A percentile compares a stretch with the other conserved stretches of the same genome.
These are phyloP conservation scores for Tachuris rubrigastra DNA, from an alignment of 2,113 vertebrate genomes.

Conservation along the genomic window DNA sequence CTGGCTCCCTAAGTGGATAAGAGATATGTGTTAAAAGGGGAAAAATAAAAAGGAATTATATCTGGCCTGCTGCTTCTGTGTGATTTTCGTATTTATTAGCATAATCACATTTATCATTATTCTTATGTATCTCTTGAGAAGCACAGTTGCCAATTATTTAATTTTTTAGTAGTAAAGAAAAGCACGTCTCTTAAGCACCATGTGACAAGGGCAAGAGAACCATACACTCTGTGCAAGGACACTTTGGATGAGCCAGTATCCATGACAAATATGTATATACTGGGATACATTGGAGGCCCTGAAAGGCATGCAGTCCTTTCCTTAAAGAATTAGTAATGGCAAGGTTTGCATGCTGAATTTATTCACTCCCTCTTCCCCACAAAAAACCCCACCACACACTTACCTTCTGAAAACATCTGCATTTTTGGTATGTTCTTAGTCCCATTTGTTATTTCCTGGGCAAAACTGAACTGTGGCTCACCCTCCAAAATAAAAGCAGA, in stretches of 20 bases:
- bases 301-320: not conserved
- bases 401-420: not conserved
- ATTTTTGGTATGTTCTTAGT: conserved; percentile 21
- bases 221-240: not conserved
- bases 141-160: not conserved
- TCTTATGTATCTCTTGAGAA: not conserved
- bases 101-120: conserved; percentile 7
- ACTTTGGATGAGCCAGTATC: not conserved
- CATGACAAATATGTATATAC: not conserved
- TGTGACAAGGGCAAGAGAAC: not conserved
- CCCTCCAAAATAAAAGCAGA: conserved; percentile 32
- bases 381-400: not conserved
- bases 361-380: not conserved
- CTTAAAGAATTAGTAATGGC: not conserved
- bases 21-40: not conserved
- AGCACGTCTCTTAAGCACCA: not conserved
- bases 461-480: conserved; percentile 62
- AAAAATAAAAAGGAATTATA: conserved; percentile 26
- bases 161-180: not conserved
- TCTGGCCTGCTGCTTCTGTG: not conserved
- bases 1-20: not conserved
- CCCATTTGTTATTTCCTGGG: conserved; percentile 61
- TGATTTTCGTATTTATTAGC: conserved; percentile 22
- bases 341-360: not conserved
- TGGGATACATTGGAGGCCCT: not conserved